Base-by-base conservation (phyloP, 2,113 vertebrate genomes). In the Eolophus roseicapilla region DNA sequence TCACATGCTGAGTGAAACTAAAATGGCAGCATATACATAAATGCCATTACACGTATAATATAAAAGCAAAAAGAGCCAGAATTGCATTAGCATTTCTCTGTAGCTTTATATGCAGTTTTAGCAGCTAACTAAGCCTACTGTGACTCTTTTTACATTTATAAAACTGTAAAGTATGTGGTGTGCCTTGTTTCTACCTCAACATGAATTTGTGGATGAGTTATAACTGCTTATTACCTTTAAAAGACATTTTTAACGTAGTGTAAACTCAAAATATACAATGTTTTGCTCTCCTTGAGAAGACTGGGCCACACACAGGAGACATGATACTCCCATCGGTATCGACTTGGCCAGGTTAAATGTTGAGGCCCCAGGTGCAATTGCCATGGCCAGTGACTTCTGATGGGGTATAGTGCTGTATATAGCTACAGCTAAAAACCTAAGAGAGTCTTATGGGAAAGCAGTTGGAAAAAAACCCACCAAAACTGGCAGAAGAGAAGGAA, bases 271-370 rank as follows among this genome's bases (percentile, higher is more conserved):
- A 11, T 5, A 16, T 31, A 20, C 3, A 3, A 7, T 1, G 14
- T 18, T 73, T 46, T 37, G 3, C 59, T 81, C 12, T 18, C 14
- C 39, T 28, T 44, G 44, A 11, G 46, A 27, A 27, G 13, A 6
- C 52, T 41, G 31, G 17, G 44, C 3, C 37, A 6, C 9, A 3
- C 16, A 8, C 17, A 11, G 21, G 18, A 43, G 57, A n/a, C 21
- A 21, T 21, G 39, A 6, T 7, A 0, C 17, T 81, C 46, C 27
- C 15, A 3, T 10, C 1, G 1, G 12, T 27, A 12, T 4, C 43
- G 35, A 2, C 65, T 37, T 55, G 44, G 70, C 47, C 59, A 87
- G 60, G n/a, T 44, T 11, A 5, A 5, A 47, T 9, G 20, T 5
- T 7, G 50, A 33, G 29, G 28, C 9, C 31, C 8, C 75, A 41